Evolutionary conservation across 2,888 invertebrate genomes (phyloP), one percentile per base, ranked within the genome.

Genomic region (Criorhina ranunculi): DNA sequence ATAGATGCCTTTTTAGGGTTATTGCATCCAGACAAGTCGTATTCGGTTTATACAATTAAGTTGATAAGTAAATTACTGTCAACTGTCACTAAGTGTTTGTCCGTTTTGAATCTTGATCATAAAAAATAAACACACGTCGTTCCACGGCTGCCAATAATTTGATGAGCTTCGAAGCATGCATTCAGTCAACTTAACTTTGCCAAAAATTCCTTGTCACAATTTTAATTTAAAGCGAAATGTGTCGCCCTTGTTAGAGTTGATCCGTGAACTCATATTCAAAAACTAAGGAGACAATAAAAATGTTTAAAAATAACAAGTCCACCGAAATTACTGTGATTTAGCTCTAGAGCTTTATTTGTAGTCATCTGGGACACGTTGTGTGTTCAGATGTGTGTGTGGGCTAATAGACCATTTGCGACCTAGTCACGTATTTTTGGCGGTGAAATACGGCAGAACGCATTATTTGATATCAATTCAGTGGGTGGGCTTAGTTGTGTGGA

Each of bases 221-320:
- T 73, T 53, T 42, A 42, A 42, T 17, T 8, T 44, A 9, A 17
- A 64, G 29, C 24, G 8, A 75, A 55, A 69, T 75, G 37, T 81
- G 60, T 75, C 66, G 44, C 40, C 55, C 46, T 44, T 62, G 62
- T 55, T 60, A 64, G 33, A 9, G 37, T 29, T 37, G 35, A 42
- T 35, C 19, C 1, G 24, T n/a, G n/a, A n/a, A 17, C 51, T 59
- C 40, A 67, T 24, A 29, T 60, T 40, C 19, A n/a, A 55, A 19
- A 29, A 19, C n/a, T 35, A 59, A 42, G 4, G 24, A 53, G 33
- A 69, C 42, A 81, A 69, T 57, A 69, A 69, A 60, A 60, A 59
- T 55, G 60, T 60, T 76, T 81, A 77, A 64, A 81, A 81, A 81
- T 81, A 80, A 19, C 49, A 53, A 60, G 33, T 66, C 11, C 11